These are phyloP conservation scores for Drosophila ambigua DNA, from an alignment of 1,140 invertebrate species.

Conservation along the genomic window DNA sequence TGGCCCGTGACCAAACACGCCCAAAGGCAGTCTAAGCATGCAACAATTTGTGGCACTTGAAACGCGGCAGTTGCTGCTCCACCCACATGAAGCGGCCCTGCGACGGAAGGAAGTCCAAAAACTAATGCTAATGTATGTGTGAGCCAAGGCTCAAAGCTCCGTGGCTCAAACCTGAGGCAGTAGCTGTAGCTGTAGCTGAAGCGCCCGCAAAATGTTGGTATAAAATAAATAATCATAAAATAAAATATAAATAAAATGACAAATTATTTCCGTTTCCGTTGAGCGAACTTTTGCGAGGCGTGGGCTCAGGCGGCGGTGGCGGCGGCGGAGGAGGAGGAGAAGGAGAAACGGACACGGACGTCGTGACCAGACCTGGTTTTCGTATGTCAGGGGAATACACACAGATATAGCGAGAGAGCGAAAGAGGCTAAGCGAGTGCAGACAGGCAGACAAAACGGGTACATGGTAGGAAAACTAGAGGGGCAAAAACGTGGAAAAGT, in stretches of 20 bases:
- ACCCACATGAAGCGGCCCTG: constrained; percentile 5
- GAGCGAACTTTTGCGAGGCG: constrained; percentile 23
- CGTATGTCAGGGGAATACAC: too few relatives aligned
- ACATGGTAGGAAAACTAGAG: neutral
- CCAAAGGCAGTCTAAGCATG: constrained; percentile 17
- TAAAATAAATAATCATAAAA: constrained; percentile 69
- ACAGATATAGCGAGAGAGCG: too few relatives aligned
- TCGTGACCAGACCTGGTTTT: too few relatives aligned
- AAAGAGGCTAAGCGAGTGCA: neutral
- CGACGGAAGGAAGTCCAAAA: constrained; percentile 48
- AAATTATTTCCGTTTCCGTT: constrained; percentile 71
- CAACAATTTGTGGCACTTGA: constrained; percentile 56
- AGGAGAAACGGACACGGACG: too few relatives aligned
- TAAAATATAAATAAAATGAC: constrained; percentile 70
- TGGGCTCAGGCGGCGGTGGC: neutral
- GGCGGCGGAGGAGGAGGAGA: neutral
- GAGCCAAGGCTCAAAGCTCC: constrained; percentile 16
- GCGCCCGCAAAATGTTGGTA: constrained; percentile 29
- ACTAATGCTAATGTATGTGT: constrained; percentile 59
- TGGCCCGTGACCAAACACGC: neutral
- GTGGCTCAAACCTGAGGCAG: constrained; percentile 4
- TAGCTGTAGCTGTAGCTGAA: neutral
- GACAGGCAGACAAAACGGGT: constrained; percentile 8
- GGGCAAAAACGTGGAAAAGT: neutral
- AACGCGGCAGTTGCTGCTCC: constrained; percentile 13